Evolutionary conservation across 1,140 invertebrate genomes (phyloP), one percentile per base, ranked within the genome.

Genomic region (Cyphomyrmex costatus): DNA sequence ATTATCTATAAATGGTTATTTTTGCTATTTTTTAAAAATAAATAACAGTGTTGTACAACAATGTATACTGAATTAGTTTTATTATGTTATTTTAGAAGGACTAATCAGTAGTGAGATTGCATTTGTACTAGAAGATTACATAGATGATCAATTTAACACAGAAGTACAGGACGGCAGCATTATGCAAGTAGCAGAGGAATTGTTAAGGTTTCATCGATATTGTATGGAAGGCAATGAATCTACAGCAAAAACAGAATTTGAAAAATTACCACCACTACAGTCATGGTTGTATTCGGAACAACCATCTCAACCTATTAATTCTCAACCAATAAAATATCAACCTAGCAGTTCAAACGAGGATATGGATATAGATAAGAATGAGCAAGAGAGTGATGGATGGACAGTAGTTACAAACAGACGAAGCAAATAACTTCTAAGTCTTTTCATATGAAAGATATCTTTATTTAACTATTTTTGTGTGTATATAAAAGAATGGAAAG

Each of bases 121-220:
- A 2, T 70, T 4, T 14, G 92, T 92, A 53, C 61, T 95, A 7
- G 93, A 94, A 63, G 89, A 92, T 61, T 94, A 93, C 19, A 93
- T 95, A 86, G 93, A 92, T 21, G 73, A 85, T 0, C 65, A 90
- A 60, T 94, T 94, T 46, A 90, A 92, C 8, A 93, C 93, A 8
- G 91, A 92, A 85, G 65, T 94, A 33, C 61, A 94, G 65, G 94
- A 95, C 71, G 76, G 88, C 3, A 95, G 94, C 89, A 80, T 91
- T 24, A 61, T 53, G 0, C 86, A 94, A 91, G 89, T 95, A 71
- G 93, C 94, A 19, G 89, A 92, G n/a, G 92, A 93, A 77, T 84
- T 95, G 33, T 21, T 93, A 6, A 87, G 86, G 53, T 94, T 94
- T 90, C 82, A 92, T 88, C 87, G 66, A 46, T 94, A 92, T 68